A percentile compares a stretch with the other conserved stretches of the same genome.
Evolutionary conservation across 2,797 vertebrate genomes (phyloP).

Genomic region (Gadopsis bispinosus): DNA sequence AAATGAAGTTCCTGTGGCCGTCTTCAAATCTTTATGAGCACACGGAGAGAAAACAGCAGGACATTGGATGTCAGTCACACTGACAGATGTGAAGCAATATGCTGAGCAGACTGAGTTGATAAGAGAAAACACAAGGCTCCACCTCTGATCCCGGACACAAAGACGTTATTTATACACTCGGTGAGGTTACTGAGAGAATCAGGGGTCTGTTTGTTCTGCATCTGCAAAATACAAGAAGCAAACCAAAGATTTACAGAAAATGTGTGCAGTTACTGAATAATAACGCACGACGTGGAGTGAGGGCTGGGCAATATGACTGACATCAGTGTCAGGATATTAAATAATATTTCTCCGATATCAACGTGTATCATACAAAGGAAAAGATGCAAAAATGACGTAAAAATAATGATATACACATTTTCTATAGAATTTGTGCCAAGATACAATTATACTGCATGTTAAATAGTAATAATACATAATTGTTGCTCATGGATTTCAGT

Average conservation of each 20-base stretch:
- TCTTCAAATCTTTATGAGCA: neutral
- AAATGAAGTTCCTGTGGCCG: neutral
- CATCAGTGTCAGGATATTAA: neutral
- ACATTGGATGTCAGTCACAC: neutral
- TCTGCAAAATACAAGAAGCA: neutral
- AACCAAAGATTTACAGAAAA: neutral
- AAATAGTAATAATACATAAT: no score
- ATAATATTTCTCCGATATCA: neutral
- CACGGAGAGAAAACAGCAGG: neutral
- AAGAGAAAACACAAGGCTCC: neutral
- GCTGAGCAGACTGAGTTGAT: neutral
- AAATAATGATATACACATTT: no score
- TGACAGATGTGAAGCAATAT: neutral
- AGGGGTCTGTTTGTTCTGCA: slow-evolving; percentile 1
- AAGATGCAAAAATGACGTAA: no score
- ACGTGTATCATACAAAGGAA: neutral
- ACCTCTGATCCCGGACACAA: neutral
- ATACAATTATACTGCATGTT: no score
- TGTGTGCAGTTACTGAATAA: neutral
- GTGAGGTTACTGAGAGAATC: neutral
- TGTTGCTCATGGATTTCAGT: no score
- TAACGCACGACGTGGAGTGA: neutral
- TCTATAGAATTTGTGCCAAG: no score
- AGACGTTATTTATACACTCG: neutral
- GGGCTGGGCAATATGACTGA: neutral